phyloP scores from a whole-genome alignment of 37 sponge, comb jelly and placozoan species.

The Dysidea cf. avara region DNA sequence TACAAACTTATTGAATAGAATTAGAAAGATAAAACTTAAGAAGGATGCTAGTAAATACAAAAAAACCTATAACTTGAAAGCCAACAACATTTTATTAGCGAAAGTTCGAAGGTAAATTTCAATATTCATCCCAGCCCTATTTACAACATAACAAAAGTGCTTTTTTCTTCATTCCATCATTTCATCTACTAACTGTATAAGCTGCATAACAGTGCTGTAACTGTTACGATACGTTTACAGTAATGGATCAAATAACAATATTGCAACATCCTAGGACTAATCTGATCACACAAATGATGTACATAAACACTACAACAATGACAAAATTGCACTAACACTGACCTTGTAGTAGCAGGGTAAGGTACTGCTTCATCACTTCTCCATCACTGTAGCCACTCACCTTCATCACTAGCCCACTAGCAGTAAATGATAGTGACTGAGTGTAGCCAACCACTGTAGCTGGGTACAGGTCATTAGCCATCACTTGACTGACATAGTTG shows the following conservation, averaged over 20 bases:
- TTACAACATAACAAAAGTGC: too few species aligned
- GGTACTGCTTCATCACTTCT: conserved; percentile 9
- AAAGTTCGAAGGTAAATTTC: too few species aligned
- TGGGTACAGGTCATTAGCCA: conserved; percentile 23
- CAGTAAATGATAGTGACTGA: conserved; percentile 3
- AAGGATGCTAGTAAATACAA: too few species aligned
- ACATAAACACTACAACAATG: conserved; percentile 28
- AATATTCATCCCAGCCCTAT: too few species aligned
- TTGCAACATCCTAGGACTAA: too few species aligned
- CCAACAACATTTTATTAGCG: too few species aligned
- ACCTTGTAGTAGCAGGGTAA: too few species aligned
- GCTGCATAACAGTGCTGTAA: not conserved
- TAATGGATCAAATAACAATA: too few species aligned
- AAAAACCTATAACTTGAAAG: too few species aligned
- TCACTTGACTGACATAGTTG: not conserved
- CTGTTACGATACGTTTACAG: not conserved
- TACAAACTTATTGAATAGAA: too few species aligned
- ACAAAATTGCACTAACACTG: too few species aligned
- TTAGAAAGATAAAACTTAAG: too few species aligned
- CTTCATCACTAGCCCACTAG: conserved; percentile 40
- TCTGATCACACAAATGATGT: not conserved
- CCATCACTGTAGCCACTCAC: conserved; percentile 73
- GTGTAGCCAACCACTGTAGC: conserved; percentile 43
- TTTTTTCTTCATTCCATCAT: conserved; percentile 32
- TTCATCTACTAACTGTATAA: conserved; percentile 32